Evolutionary conservation across 2,113 vertebrate species (phyloP).

Genomic region (Camelus dromedarius): DNA sequence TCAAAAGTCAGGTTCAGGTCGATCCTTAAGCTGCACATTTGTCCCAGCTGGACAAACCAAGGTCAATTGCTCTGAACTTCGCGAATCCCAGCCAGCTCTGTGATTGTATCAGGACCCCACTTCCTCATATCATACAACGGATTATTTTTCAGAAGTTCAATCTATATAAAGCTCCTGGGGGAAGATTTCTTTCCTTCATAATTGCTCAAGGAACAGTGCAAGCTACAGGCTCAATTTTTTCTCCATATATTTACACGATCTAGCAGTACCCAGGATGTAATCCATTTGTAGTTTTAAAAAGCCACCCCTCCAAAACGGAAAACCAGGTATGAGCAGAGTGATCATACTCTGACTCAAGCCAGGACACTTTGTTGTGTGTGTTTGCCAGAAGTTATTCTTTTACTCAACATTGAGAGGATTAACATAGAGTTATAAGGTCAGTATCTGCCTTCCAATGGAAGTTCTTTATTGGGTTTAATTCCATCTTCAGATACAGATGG

Average conservation of each 20-base stretch:
- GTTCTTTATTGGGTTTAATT: constrained; percentile 84
- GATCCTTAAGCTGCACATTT: neutral
- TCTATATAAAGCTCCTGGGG: neutral
- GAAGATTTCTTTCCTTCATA: neutral
- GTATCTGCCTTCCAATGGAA: constrained; percentile 82
- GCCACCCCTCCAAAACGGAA: neutral
- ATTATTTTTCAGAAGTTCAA: neutral
- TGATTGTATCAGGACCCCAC: neutral
- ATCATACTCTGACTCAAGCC: neutral
- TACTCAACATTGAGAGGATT: constrained; percentile 74
- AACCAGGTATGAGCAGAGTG: neutral
- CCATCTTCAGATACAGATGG: constrained; percentile 82
- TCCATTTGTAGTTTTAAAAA: constrained; percentile 3
- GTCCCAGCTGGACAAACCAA: neutral
- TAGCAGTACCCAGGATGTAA: neutral
- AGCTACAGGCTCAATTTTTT: neutral
- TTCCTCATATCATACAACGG: neutral
- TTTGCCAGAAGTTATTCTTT: constrained; percentile 71
- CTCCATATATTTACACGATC: neutral
- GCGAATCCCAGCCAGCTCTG: neutral
- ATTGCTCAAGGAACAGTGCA: neutral
- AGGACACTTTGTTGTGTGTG: neutral
- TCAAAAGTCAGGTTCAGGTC: constrained; percentile 51
- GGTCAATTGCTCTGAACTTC: constrained; percentile 41
- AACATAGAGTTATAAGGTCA: constrained; percentile 70